Base-by-base conservation (phyloP, 1,140 invertebrate species). In the Brachionus sp. region DNA sequence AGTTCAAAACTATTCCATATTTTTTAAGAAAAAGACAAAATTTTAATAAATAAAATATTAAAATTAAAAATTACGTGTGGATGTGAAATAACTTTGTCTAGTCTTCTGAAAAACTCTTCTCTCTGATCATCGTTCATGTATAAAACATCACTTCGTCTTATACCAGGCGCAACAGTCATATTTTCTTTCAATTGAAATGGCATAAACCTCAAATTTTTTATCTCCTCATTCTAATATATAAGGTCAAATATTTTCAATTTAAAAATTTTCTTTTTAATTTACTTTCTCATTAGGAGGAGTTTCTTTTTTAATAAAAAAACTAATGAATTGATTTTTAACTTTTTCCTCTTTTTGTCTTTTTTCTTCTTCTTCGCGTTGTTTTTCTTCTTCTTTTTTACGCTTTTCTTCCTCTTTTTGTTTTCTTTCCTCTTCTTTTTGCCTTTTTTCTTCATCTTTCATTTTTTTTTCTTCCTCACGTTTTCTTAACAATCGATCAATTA, bases 221-320 rank as follows among this genome's bases (percentile, higher is more conserved):
- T 1, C 16, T 80, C 77, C 5, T 80, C 77, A 39, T 37, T 80
- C 50, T 57, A 10, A 13, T n/a, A 57, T 6, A 23, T 0, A 33
- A 19, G 9, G 9, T 16, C 19, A 19, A 80, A 35, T 10, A 25
- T 35, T 12, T 6, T 3, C 0, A 39, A 19, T 57, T 25, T 37
- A 29, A 53, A 6, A 13, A 13, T 25, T 19, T n/a, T 16, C 19
- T 19, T 25, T 2, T 7, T 35, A 62, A 80, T 37, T 64, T 19
- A 80, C 77, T 19, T 62, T 80, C 35, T 80, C 77, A 35, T 62
- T 80, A 62, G 33, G 37, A 0, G 50, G 50, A 3, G 35, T 62
- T 29, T 80, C 62, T 80, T 80, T 66, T 80, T 80, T 80, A 5
- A 80, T 80, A 66, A 80, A 80, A 62, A 80, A 80, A 64, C 77